phyloP scores from a whole-genome alignment of 1,140 invertebrate species.

The Drosophila elegans region DNA sequence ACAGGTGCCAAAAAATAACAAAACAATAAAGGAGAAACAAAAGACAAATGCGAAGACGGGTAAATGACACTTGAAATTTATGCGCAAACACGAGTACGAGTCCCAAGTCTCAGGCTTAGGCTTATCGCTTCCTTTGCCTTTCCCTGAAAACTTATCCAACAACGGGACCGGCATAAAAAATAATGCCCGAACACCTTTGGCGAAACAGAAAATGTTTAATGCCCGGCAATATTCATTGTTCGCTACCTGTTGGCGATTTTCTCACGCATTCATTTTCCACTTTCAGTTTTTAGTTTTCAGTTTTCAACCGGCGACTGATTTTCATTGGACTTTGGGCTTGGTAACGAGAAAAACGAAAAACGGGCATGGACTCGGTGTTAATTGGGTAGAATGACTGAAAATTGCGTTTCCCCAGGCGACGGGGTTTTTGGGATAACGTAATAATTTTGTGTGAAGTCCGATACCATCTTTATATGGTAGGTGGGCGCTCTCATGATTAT shows the following conservation, averaged over 20 bases:
- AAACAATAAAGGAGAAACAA: conserved; percentile 46
- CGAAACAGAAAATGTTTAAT: conserved; percentile 59
- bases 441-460: conserved; percentile 69
- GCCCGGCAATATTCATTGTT: conserved; percentile 57
- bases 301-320: conserved; percentile 50
- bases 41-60: conserved; percentile 68
- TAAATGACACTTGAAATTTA: conserved; percentile 83
- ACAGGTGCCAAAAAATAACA: conserved; percentile 75
- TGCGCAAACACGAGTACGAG: conserved; percentile 69
- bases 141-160: conserved; percentile 41
- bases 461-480: conserved; percentile 70
- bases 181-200: conserved; percentile 53
- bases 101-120: conserved; percentile 47
- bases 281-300: conserved; percentile 67
- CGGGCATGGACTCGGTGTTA: conserved; percentile 53
- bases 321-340: conserved; percentile 68
- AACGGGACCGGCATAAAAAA: conserved; percentile 78
- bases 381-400: conserved; percentile 73
- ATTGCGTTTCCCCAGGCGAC: conserved; percentile 33
- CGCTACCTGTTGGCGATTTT: conserved; percentile 56
- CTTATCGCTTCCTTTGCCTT: conserved; percentile 58
- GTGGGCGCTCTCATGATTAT: conserved; percentile 63
- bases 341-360: conserved; percentile 31
- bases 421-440: conserved; percentile 45
- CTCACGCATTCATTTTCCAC: conserved; percentile 81